Evolutionary conservation across 2,797 vertebrate species (phyloP).

Genomic region (Sitta carolinensis): DNA sequence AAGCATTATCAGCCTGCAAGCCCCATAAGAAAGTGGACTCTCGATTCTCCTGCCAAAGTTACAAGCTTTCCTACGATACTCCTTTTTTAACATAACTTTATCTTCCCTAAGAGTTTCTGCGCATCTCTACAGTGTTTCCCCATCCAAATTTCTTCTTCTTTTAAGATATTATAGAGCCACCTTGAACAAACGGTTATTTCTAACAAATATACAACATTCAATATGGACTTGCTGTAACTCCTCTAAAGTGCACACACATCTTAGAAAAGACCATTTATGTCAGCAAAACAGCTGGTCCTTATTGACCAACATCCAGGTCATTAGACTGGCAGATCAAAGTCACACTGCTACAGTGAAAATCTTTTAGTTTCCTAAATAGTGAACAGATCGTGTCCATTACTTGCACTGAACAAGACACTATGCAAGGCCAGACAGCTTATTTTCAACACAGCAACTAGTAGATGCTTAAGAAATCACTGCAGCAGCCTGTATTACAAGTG

Average conservation of each 20-base stretch:
- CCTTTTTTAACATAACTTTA: neutral
- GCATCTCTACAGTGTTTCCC: neutral
- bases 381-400: neutral
- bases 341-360: neutral
- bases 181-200: neutral
- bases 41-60: fast-evolving
- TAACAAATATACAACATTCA: neutral
- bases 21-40: neutral
- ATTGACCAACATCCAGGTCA: neutral
- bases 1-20: neutral
- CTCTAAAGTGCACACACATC: neutral
- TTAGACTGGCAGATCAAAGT: neutral
- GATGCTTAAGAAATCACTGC: neutral
- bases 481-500: neutral
- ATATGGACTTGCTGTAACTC: neutral
- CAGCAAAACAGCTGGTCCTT: neutral
- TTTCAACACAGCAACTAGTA: neutral
- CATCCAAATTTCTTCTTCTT: neutral
- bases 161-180: neutral
- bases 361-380: neutral
- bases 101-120: neutral
- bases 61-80: neutral
- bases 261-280: neutral
- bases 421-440: neutral
- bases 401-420: neutral